Evolutionary conservation across 2,797 vertebrate genomes (phyloP).

Genomic region (Darevskia mixta): DNA sequence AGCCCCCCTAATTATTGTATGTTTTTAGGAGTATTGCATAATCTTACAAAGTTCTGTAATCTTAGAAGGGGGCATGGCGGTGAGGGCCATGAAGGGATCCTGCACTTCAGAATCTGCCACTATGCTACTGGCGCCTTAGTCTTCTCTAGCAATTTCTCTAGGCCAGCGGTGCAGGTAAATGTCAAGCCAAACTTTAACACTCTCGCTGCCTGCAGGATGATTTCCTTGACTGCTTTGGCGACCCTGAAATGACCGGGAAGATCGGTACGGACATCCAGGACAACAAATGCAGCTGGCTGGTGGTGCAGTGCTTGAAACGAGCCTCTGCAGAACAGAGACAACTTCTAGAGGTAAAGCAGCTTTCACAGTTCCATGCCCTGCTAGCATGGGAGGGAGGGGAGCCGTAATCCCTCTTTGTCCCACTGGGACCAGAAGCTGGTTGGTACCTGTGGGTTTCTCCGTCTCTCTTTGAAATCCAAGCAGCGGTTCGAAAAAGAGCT

Average conservation of each 20-base stretch:
- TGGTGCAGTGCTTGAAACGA: slow-evolving; percentile 88
- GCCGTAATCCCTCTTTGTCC: neutral
- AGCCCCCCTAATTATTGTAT: too few species aligned
- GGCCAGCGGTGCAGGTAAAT: too few species aligned
- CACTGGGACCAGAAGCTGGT: neutral
- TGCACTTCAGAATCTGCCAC: too few species aligned
- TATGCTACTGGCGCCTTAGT: too few species aligned
- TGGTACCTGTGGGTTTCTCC: neutral
- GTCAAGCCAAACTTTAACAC: neutral
- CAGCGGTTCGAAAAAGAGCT: neutral
- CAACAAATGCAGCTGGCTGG: slow-evolving; percentile 98
- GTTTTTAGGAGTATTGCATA: too few species aligned
- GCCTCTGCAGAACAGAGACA: slow-evolving; percentile 84
- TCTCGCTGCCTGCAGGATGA: slow-evolving; percentile 84
- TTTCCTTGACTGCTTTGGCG: slow-evolving; percentile 93
- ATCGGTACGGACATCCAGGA: slow-evolving; percentile 97
- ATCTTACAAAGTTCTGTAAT: too few species aligned
- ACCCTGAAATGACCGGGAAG: slow-evolving; percentile 92
- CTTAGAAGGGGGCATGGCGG: too few species aligned
- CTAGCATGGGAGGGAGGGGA: too few species aligned
- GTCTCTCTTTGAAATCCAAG: neutral
- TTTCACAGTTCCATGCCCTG: neutral
- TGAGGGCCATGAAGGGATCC: too few species aligned
- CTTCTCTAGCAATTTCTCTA: too few species aligned
- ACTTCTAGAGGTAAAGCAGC: slow-evolving; percentile 84